Base-by-base conservation (phyloP, 64 coral and sea anemone species). In the Montipora foliosa region DNA sequence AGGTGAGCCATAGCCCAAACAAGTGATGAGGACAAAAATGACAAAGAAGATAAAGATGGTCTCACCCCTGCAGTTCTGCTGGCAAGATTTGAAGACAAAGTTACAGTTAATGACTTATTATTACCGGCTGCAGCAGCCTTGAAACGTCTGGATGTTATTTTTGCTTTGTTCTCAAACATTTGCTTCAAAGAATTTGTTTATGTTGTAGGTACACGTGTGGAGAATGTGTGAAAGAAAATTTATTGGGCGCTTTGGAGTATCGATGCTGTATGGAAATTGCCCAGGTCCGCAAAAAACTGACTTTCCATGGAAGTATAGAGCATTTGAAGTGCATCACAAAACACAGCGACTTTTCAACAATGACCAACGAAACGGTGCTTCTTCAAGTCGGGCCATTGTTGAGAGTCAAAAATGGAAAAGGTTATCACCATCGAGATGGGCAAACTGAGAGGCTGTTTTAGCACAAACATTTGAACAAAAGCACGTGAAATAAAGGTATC, bases 291-390 rank as follows among this genome's bases (percentile, higher is more conserved):
- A 3, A 22, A 22, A 85, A 67, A 25, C 24, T 87, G 61, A 64
- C 67, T 11, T 87, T 67, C 7, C 58, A 87, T 72, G 83, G 83
- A 72, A 67, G 55, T 25, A 87, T 87, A 10, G 83, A 92, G 22
- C 58, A 76, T 17, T 24, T 92, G 51, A 83, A 84, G 64, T 92
- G 90, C 67, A 47, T 92, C 67, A 84, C 79, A 3, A 15, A 92
- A 59, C 90, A 92, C 50, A 80, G 83, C 74, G 79, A 84, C 53
- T 92, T 74, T 85, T 19, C 79, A 76, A 67, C 90, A 24, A 72
- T 92, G 79, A 92, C 67, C 49, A 84, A 92, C 80, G n/a, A 9
- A 49, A 72, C 83, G 5, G 83, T 87, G 20, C 61, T 87, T 13
- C 19, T 25, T 14, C 58, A 87, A 69, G 83, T 87, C 22, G 83